These are phyloP conservation scores for Monodelphis domestica DNA, from an alignment of 2,797 vertebrate genomes.

Conservation along the genomic window DNA sequence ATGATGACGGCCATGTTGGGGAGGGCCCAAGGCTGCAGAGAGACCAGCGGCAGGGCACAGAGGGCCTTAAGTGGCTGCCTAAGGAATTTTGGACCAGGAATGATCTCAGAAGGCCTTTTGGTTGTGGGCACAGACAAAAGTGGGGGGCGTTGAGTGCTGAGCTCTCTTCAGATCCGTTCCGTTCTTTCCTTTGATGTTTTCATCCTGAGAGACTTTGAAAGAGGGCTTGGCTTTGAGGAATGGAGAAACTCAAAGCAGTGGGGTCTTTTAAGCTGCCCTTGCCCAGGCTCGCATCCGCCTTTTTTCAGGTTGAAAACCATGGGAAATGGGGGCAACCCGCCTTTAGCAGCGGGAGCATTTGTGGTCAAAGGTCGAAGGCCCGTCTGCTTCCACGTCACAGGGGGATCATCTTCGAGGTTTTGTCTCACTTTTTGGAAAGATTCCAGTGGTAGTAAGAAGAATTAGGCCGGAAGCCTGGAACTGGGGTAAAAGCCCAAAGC, in stretches of 20 bases:
- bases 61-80: no score
- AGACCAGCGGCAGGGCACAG: no score
- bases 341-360: constrained; percentile 15
- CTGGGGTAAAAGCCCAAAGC: no score
- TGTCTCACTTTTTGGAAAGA: constrained; percentile 47
- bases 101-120: no score
- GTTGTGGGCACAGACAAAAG: no score
- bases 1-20: neutral
- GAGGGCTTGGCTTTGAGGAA: neutral
- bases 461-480: fast-evolving
- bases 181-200: neutral
- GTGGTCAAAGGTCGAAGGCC: constrained; percentile 8
- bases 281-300: neutral
- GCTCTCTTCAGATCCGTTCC: neutral
- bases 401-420: constrained; percentile 32
- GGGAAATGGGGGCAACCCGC: neutral
- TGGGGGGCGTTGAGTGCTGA: neutral
- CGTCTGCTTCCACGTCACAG: neutral
- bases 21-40: neutral
- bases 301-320: constrained; percentile 44
- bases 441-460: neutral
- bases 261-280: neutral
- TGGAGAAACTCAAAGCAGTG: neutral
- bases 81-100: no score
- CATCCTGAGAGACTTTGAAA: neutral